Base-by-base conservation (phyloP, 2,113 vertebrate species). In the Pongo abelii region DNA sequence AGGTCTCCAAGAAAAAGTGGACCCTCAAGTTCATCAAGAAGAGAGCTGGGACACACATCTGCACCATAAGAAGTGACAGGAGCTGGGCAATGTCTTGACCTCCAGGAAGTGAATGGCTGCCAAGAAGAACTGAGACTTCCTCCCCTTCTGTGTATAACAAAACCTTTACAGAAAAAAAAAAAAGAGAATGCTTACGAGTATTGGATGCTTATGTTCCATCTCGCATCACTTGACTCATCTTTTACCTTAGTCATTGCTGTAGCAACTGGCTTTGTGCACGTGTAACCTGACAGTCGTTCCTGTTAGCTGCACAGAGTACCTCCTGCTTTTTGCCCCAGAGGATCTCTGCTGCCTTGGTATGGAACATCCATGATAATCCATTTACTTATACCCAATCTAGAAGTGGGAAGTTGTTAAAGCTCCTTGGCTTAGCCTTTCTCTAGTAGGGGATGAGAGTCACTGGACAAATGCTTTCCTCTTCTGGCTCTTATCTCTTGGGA, bases 11-110 rank as follows among this genome's bases (percentile, higher is more conserved):
- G 98, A 99, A 99, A 96, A 99, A 99, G 96, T 98, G 98, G 74
- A 98, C 99, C n/a, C 98, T 99, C n/a, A 99, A 99, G 97, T 99
- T 99, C 83, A 99, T 99, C 93, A 99, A 99, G 43, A 99, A 99
- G 12, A 94, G 98, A 98, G 98, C 98, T 80, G 98, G 98, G 38
- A 99, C 99, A 97, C 98, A 99, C 97, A 99, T 99, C 64, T 98
- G 98, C 0, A 98, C 98, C 64, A 99, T 98, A 99, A 98, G 97
- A 99, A 99, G 98, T 98, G 99, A 61, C 99, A 99, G 93, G 99
- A 99, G 98, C 98, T 98, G 84, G 99, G 98, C 98, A 99, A 98
- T 69, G 98, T 99, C 12, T 97, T 99, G 98, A 98, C 99, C 14
- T 98, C 99, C 80, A 99, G 99, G 99, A 99, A 99, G 93, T 99